These are phyloP conservation scores for Rotaria macrura DNA, from an alignment of 2,888 invertebrate species.

Conservation along the genomic window DNA sequence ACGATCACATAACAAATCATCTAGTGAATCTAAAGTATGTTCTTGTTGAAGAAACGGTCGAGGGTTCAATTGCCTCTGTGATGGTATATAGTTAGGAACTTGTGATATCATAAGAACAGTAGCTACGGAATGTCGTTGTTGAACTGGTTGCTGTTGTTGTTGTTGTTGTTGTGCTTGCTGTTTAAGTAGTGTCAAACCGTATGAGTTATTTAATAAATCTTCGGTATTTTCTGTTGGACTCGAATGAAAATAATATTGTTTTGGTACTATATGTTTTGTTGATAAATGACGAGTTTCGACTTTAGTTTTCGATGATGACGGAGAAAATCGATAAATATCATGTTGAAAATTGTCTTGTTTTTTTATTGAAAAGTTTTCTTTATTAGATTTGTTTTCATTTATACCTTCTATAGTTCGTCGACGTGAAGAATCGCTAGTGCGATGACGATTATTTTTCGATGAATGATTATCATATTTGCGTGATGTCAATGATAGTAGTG, in stretches of 20 bases:
- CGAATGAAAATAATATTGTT: not conserved
- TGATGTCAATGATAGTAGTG: not conserved
- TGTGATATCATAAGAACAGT: not conserved
- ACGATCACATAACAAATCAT: constrained; percentile 17
- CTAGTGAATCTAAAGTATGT: not conserved
- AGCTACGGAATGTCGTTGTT: not conserved
- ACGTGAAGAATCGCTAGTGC: not conserved
- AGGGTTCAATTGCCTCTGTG: not conserved
- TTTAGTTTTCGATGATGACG: not conserved
- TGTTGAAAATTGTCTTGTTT: not conserved
- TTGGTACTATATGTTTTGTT: not conserved
- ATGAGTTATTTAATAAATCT: not conserved
- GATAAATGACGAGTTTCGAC: not conserved
- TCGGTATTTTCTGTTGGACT: not conserved
- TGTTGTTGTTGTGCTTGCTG: not conserved
- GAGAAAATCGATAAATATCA: not conserved
- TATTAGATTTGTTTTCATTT: not conserved
- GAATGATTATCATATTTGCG: not conserved
- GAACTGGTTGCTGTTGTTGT: not conserved
- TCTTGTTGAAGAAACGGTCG: not conserved
- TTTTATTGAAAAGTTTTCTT: not conserved
- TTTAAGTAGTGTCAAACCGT: not conserved
- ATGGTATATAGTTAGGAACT: not conserved
- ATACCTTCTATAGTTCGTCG: not conserved
- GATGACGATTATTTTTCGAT: not conserved